These are phyloP conservation scores for Linepithema humile DNA, from an alignment of 1,140 invertebrate species.

Conservation along the genomic window DNA sequence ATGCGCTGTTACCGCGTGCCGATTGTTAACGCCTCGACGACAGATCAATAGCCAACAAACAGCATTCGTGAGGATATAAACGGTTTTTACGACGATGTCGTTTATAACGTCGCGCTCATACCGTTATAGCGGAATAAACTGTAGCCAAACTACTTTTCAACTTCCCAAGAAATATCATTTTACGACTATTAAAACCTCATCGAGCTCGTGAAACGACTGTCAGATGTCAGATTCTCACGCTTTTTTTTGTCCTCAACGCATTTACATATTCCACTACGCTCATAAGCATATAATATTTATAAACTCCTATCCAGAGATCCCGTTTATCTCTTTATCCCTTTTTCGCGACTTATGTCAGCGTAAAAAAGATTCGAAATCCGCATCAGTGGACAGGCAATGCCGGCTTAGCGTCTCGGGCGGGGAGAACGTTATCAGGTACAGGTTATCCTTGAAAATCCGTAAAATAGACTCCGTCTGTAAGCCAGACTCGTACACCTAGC, in stretches of 20 bases:
- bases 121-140: neutral
- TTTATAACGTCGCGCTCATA: neutral
- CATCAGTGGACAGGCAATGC: slow-evolving; percentile 46
- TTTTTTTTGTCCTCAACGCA: neutral
- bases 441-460: slow-evolving; percentile 73
- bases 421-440: slow-evolving; percentile 64
- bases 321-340: neutral
- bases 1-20: slow-evolving; percentile 61
- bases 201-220: neutral
- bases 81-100: slow-evolving; percentile 35
- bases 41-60: slow-evolving; percentile 17
- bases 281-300: neutral
- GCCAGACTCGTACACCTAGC: slow-evolving; percentile 54
- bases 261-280: neutral
- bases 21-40: slow-evolving; percentile 54
- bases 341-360: slow-evolving; percentile 46
- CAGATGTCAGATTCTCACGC: neutral
- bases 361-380: slow-evolving; percentile 63
- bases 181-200: slow-evolving; percentile 21
- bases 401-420: slow-evolving; percentile 53
- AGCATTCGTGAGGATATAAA: neutral
- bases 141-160: neutral
- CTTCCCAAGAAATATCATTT: neutral
- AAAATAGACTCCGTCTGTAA: slow-evolving; percentile 69
- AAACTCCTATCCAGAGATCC: neutral